Base-by-base conservation (phyloP, 2,888 invertebrate species). In the Chrysina gloriosa region DNA sequence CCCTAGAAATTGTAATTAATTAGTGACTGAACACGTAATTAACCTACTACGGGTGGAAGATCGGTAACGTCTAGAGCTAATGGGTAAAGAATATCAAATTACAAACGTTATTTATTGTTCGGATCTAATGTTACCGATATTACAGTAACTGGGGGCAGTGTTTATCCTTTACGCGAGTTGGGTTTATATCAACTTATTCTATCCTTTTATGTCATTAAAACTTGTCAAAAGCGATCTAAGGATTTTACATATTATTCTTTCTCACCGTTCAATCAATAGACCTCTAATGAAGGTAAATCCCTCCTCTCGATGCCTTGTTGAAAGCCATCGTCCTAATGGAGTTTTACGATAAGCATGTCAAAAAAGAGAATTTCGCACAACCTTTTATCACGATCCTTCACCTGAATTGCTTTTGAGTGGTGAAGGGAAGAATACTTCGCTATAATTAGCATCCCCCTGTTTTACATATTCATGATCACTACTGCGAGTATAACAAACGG, bases 221-320 rank as follows among this genome's bases (percentile, higher is more conserved):
- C 39, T 58, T 42, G 27, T 58, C 39, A 58, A 58, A 58, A 25
- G 58, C 58, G 58, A 58, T 58, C 23, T 58, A 42, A 58, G 39
- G 58, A 58, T 58, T 58, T 58, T 58, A 58, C 58, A 58, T 58
- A 58, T 58, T 34, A 54, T 54, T 42, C 11, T 39, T 23, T 39
- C 58, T 23, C 39, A 39, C 25, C 39, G 36, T 25, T 39, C 14
- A 58, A 14, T 58, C 58, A 58, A 58, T 42, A 25, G 58, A 27
- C 36, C 31, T 58, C 25, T 58, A 58, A 58, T 39, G 58, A 58
- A 58, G 58, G 58, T 23, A 39, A 39, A 58, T 58, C 58, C 39
- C 58, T 16, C 3, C 39, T 25, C 39, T 39, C 14, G 39, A 58
- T 39, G 23, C 3, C 39, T 39, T 58, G 39, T 58, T 58, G 39